phyloP scores from a whole-genome alignment of 2,888 invertebrate genomes.

The Congeria kusceri region DNA sequence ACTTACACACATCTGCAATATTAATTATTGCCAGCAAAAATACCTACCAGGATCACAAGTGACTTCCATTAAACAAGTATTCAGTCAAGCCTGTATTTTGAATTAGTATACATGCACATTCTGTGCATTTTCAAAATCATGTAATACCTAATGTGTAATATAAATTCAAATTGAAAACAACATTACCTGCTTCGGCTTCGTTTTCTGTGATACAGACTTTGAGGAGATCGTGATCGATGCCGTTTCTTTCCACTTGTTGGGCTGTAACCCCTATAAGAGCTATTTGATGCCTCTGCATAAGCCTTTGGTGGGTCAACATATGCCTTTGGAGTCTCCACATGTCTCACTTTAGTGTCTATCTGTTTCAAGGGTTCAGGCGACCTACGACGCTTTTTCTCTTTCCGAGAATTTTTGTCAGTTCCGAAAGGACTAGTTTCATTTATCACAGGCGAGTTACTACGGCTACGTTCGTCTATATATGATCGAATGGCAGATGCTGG shows the following conservation, averaged over 20 bases:
- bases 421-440: slow-evolving; percentile 68
- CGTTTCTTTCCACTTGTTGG: slow-evolving; percentile 73
- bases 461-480: slow-evolving; percentile 73
- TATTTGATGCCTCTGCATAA: slow-evolving; percentile 68
- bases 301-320: slow-evolving; percentile 79
- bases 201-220: slow-evolving; percentile 63
- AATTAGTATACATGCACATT: no score
- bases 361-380: slow-evolving; percentile 54
- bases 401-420: slow-evolving; percentile 64
- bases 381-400: slow-evolving; percentile 70
- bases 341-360: slow-evolving; percentile 42
- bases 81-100: no score
- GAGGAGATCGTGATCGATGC: slow-evolving; percentile 72
- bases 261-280: slow-evolving; percentile 62
- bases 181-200: slow-evolving; percentile 61
- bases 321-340: slow-evolving; percentile 59
- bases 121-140: no score
- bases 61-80: no score
- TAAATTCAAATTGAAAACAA: neutral
- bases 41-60: no score
- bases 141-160: no score
- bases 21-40: no score
- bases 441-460: slow-evolving; percentile 76
- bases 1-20: no score
- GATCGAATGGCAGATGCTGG: slow-evolving; percentile 70